Percentiles rank a stretch among this genome's conserved stretches.
Conservation (phyloP, 1,140 invertebrate genomes). For the Danaus plexippus region DNA sequence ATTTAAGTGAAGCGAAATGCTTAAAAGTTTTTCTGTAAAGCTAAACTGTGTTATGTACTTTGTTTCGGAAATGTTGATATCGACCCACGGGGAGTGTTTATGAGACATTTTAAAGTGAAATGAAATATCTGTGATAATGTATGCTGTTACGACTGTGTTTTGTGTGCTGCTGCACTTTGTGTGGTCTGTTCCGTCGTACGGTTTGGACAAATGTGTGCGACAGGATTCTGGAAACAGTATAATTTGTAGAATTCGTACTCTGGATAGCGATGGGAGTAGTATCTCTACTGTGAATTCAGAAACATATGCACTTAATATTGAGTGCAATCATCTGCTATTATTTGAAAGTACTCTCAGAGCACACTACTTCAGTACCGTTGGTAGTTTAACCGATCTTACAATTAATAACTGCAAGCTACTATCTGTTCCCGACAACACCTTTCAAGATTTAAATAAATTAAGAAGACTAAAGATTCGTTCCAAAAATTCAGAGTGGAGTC, state of each 20-base stretch:
- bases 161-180: slow-evolving; percentile 56
- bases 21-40: slow-evolving; percentile 59
- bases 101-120: slow-evolving; percentile 66
- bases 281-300: slow-evolving; percentile 75
- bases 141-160: slow-evolving; percentile 46
- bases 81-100: slow-evolving; percentile 69
- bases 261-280: slow-evolving; percentile 78
- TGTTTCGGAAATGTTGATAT: slow-evolving; percentile 72
- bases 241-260: slow-evolving; percentile 78
- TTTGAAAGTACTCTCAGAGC: slow-evolving; percentile 84
- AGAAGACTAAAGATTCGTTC: slow-evolving; percentile 83
- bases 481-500: slow-evolving; percentile 83
- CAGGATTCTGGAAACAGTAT: slow-evolving; percentile 70
- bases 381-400: slow-evolving; percentile 80
- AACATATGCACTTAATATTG: slow-evolving; percentile 78
- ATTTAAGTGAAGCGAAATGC: slow-evolving; percentile 59
- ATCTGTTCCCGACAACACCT: slow-evolving; percentile 81
- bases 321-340: slow-evolving; percentile 84
- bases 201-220: slow-evolving; percentile 58
- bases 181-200: slow-evolving; percentile 46
- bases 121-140: slow-evolving; percentile 69
- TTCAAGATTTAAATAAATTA: slow-evolving; percentile 82
- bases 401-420: slow-evolving; percentile 87
- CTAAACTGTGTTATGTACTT: slow-evolving; percentile 58
- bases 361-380: slow-evolving; percentile 80